Conservation (phyloP, 2,113 vertebrate genomes). For the Cololabis saira region DNA sequence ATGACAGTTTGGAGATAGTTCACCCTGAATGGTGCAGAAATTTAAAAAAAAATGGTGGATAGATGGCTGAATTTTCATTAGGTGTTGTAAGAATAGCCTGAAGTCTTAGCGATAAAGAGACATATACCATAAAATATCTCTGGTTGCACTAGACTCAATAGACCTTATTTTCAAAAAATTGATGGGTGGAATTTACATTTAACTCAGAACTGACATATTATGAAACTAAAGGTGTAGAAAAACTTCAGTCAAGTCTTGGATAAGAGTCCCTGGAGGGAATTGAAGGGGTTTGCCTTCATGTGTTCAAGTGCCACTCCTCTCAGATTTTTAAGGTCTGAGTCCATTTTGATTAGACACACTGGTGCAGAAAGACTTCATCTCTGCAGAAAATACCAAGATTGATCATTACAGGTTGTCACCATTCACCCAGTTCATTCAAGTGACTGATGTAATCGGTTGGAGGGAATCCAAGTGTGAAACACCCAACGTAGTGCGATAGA, state of each 20-base stretch:
- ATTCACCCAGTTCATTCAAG: slow-evolving; percentile 45
- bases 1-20: no score
- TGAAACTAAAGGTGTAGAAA: slow-evolving; percentile 6
- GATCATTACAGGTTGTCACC: slow-evolving; percentile 78
- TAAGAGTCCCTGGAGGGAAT: slow-evolving; percentile 18
- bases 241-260: slow-evolving; percentile 26
- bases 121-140: no score
- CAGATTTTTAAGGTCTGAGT: slow-evolving; percentile 23
- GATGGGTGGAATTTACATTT: slow-evolving; percentile 14
- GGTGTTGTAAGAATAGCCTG: no score
- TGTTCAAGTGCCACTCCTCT: slow-evolving; percentile 33
- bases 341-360: slow-evolving; percentile 55
- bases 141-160: no score
- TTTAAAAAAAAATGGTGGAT: no score
- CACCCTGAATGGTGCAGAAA: no score
- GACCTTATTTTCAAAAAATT: neutral
- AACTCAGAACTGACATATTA: slow-evolving; percentile 31
- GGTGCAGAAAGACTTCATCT: slow-evolving; percentile 61
- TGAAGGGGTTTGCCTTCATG: slow-evolving; percentile 39
- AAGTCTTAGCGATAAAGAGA: no score
- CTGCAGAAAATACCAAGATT: slow-evolving; percentile 61
- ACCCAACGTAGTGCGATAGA: slow-evolving; percentile 1
- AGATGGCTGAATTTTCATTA: no score
- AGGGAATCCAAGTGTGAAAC: slow-evolving; percentile 55
- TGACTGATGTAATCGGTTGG: slow-evolving; percentile 71